Base-by-base conservation (phyloP, 2,113 vertebrate species). In the Dunckerocampus dactyliophorus region DNA sequence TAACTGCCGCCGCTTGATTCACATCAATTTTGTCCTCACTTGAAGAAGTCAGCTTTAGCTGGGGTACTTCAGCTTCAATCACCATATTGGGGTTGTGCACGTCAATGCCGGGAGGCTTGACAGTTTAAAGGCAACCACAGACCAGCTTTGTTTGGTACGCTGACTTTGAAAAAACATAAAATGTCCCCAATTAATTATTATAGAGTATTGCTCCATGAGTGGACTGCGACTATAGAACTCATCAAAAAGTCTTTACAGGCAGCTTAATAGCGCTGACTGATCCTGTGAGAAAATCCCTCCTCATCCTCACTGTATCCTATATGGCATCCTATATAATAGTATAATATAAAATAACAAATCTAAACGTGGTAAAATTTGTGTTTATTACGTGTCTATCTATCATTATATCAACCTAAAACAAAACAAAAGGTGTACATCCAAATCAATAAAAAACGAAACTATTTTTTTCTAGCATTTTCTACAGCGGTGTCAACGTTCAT, bases 191-290 rank as follows among this genome's bases (percentile, higher is more conserved):
- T 7, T 28, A 52, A 59, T 77, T 71, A 13, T 43, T 43, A 14
- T 43, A 34, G 1, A 8, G 1, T 8, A 34, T 4, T 34, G 31
- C 4, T 34, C 70, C 82, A 83, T 88, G 77, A 64, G 42, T 56
- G 20, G 75, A 73, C 53, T 74, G 81, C 77, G 80, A 71, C 84
- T 81, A 76, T 81, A 79, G 61, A 85, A 83, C 75, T 83, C 81
- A 86, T 85, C 77, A 74, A 77, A 81, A 82, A 72, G 81, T 80
- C 79, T 88, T 82, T 86, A 79, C 82, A 82, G 77, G 77, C 75
- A 59, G 75, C 64, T 85, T 84, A 85, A 83, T 83, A 82, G 79
- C 69, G 72, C 79, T 67, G 82, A 83, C 79, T 81, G 86, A 83
- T 82, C 82, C 75, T 63, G 43, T 39, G 47, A 48, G n/a, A 48